These are phyloP conservation scores for Chelmon rostratus DNA, from an alignment of 2,797 vertebrate species.

Conservation along the genomic window DNA sequence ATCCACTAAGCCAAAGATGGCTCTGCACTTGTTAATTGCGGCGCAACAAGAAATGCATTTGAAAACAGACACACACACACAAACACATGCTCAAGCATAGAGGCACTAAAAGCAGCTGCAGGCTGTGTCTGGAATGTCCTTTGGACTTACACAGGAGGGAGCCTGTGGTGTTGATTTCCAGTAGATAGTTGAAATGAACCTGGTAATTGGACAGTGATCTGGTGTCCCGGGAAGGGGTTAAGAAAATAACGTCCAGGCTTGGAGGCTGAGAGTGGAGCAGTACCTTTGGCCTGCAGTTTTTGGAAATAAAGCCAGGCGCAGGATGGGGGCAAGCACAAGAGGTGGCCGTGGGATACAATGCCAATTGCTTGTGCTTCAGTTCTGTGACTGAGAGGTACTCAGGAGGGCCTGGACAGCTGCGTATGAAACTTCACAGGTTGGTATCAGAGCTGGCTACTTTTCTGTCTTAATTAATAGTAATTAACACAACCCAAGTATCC, in stretches of 20 bases:
- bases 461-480: too few species aligned
- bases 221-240: conserved; percentile 69
- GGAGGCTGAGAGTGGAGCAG: conserved; percentile 33
- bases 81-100: conserved; percentile 28
- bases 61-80: conserved; percentile 39
- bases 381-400: conserved; percentile 21
- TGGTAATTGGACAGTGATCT: conserved; percentile 76
- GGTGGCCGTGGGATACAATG: conserved; percentile 11
- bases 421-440: conserved; percentile 5
- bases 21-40: conserved; percentile 65
- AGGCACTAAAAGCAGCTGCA: conserved; percentile 69
- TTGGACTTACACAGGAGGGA: conserved; percentile 55
- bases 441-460: background rate
- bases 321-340: conserved; percentile 30
- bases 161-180: conserved; percentile 76
- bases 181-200: conserved; percentile 64
- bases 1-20: conserved; percentile 54
- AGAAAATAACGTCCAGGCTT: conserved; percentile 61
- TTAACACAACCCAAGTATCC: too few species aligned
- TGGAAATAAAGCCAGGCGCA: conserved; percentile 21
- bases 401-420: conserved; percentile 14
- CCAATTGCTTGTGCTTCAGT: conserved; percentile 5
- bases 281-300: conserved; percentile 19
- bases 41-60: conserved; percentile 49
- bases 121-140: conserved; percentile 65